Conservation (phyloP, 1,140 invertebrate genomes). For the Aphaenogaster ashmeadi region DNA sequence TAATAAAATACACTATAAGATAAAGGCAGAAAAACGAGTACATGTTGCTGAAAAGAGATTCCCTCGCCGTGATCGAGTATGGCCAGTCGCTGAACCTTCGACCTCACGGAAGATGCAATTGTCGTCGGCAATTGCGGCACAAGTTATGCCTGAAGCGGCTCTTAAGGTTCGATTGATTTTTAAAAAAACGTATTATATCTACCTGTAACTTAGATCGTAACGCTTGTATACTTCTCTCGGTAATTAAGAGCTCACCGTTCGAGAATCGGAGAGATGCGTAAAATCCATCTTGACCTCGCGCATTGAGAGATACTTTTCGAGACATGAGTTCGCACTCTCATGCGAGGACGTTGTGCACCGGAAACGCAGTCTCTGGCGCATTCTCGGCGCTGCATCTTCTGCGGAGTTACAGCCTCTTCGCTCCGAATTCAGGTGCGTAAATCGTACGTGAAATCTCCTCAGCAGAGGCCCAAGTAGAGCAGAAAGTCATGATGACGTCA, state of each 20-base stretch:
- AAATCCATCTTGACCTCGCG: slow-evolving; percentile 15
- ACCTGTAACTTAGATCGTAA: not conserved
- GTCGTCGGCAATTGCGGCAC: not conserved
- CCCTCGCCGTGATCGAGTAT: not conserved
- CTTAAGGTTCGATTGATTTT: not conserved
- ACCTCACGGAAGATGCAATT: not conserved
- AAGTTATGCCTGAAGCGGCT: not conserved
- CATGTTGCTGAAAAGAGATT: not conserved
- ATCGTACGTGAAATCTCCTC: not conserved
- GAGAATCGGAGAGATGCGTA: not conserved
- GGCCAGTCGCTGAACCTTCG: not conserved
- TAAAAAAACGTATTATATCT: not conserved
- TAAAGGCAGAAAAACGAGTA: not conserved
- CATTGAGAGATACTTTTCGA: slow-evolving; percentile 37
- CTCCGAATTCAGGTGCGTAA: slow-evolving; percentile 76
- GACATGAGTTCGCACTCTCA: slow-evolving; percentile 75
- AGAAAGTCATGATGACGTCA: no score
- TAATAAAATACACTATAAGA: not conserved
- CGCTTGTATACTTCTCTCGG: not conserved
- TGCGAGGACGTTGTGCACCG: slow-evolving; percentile 70
- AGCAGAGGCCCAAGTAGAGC: not conserved
- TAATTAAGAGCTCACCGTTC: not conserved
- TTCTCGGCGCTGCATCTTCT: slow-evolving; percentile 82
- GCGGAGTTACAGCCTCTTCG: slow-evolving; percentile 79
- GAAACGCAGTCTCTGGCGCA: slow-evolving; percentile 66